phyloP scores from a whole-genome alignment of 2,113 vertebrate genomes.

The Pterophyllum scalare region DNA sequence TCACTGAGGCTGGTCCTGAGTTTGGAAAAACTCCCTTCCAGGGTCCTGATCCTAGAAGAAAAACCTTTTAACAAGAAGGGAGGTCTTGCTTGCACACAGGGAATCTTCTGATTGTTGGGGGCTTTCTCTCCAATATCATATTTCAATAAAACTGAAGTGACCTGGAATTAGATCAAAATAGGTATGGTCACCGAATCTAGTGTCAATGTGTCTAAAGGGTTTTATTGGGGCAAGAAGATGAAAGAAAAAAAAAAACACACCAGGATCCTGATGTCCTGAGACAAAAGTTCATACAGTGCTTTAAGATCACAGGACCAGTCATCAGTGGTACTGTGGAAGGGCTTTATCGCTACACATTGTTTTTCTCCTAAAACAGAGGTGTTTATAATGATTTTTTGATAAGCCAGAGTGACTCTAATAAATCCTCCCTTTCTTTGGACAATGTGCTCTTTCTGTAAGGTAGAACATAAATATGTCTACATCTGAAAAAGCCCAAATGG shows the following conservation, averaged over 20 bases:
- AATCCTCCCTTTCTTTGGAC: neutral
- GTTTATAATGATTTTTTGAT: neutral
- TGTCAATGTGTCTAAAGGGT: neutral
- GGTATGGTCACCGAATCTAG: neutral
- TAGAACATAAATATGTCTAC: neutral
- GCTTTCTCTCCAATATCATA: neutral
- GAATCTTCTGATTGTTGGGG: neutral
- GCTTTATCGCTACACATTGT: neutral
- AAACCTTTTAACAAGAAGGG: neutral
- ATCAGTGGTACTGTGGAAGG: neutral
- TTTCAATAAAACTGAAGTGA: neutral
- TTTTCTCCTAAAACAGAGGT: neutral
- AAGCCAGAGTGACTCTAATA: neutral
- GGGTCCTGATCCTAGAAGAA: neutral
- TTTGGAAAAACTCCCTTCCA: neutral
- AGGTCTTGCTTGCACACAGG: neutral
- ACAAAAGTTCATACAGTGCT: neutral
- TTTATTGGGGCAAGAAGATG: neutral
- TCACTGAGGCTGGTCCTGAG: neutral
- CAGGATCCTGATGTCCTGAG: neutral
- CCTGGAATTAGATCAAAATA: neutral
- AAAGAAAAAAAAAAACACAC: neutral
- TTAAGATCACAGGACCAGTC: neutral
- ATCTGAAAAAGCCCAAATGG: neutral
- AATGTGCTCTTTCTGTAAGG: neutral